Base-by-base conservation (phyloP, 1,140 invertebrate genomes). In the Dufourea novaeangliae region DNA sequence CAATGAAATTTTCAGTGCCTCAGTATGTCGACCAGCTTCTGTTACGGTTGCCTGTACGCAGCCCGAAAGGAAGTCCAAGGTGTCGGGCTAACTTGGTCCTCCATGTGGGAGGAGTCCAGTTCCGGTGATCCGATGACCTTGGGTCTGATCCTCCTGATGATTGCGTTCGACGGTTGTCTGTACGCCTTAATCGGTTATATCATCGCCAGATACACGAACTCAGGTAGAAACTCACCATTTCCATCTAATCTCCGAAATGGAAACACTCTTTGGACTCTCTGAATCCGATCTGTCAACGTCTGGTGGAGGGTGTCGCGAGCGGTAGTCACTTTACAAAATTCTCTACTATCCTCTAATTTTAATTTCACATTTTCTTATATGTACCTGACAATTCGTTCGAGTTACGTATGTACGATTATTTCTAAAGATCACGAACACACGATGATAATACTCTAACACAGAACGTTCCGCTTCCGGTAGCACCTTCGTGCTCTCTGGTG, bases 1-100 rank as follows among this genome's bases (percentile, higher is more conserved):
- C 22, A 1, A 14, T 11, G 12, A 25, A 54, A 73, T 14, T 83
- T 86, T 78, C 82, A 94, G 94, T 93, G 93, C 80, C 79, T 94
- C 0, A 94, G 92, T 56, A 94, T 94, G 94, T 95, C 95, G 0
- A 95, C 94, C 0, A 93, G 94, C 32, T 94, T 95, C 75, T 94
- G 93, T 84, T 95, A 95, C 87, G 94, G 93, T 57, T 94, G 94
- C 86, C 88, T 94, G 2, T 93, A 93, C 72, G 92, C 94, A 1
- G 92, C 94, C 63, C 92, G 95, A 8, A 93, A 92, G 81, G 95
- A 95, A 84, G 92, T 95, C 29, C 93, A 93, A 87, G 94, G 94
- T 10, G 66, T 81, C 1, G 94, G 94, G 10, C 85, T 93, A 0
- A 86, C 82, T 11, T 94, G 94, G 93, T 34, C 78, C 2, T 85